phyloP scores from a whole-genome alignment of 92 coral and sea anemone genomes.

The Metridium senile region DNA sequence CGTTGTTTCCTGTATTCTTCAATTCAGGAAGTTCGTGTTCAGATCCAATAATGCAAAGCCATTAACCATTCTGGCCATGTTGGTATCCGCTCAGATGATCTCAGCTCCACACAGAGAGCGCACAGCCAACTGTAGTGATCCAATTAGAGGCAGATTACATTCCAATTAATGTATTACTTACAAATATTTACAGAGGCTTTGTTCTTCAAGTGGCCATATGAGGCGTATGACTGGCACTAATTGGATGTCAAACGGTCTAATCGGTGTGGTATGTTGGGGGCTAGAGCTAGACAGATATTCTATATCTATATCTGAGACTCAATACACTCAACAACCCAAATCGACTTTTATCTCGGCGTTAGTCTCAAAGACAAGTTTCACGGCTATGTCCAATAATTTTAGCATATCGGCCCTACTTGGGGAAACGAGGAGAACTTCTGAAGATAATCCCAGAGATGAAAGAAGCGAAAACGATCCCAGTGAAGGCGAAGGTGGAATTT shows the following conservation, averaged over 20 bases:
- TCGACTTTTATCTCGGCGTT: neutral
- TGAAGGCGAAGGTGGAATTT: neutral
- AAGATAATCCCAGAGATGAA: neutral
- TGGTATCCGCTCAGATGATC: neutral
- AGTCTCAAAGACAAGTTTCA: neutral
- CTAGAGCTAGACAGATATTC: slow-evolving; percentile 14
- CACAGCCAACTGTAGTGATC: slow-evolving; percentile 36
- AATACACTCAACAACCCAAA: slow-evolving; percentile 16
- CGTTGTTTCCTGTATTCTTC: too few relatives aligned
- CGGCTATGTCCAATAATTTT: slow-evolving; percentile 29
- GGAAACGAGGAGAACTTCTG: slow-evolving; percentile 7
- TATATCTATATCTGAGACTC: neutral
- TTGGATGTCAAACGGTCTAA: slow-evolving; percentile 83
- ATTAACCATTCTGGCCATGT: slow-evolving; percentile 17
- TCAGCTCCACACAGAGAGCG: neutral
- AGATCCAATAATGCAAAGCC: slow-evolving; percentile 13
- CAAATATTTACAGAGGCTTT: slow-evolving; percentile 81
- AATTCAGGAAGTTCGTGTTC: slow-evolving; percentile 8
- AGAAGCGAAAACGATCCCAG: neutral
- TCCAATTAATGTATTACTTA: slow-evolving; percentile 54
- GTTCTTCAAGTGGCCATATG: slow-evolving; percentile 70
- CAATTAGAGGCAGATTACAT: slow-evolving; percentile 43
- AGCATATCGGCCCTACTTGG: slow-evolving; percentile 38
- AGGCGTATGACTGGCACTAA: slow-evolving; percentile 44
- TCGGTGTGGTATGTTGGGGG: slow-evolving; percentile 40